Evolutionary conservation across 1,140 invertebrate species (phyloP).

Genomic region (Psilanteris sp.): DNA sequence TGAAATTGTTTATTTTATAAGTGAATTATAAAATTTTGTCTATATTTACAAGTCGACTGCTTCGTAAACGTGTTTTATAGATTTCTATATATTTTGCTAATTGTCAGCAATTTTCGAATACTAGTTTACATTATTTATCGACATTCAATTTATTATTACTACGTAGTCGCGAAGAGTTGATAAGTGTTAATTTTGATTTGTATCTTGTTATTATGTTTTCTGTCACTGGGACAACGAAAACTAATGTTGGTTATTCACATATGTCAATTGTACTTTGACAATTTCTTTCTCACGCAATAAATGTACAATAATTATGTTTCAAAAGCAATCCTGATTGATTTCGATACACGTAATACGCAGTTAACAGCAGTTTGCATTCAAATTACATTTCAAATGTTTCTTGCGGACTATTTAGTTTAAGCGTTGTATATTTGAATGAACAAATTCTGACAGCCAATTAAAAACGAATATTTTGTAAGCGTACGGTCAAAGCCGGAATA

Average conservation of each 20-base stretch:
- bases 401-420: too few species aligned
- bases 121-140: slow-evolving; percentile 37
- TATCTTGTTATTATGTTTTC: slow-evolving; percentile 19
- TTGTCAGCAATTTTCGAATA: slow-evolving; percentile 19
- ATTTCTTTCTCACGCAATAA: too few species aligned
- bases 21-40: slow-evolving; percentile 7
- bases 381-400: too few species aligned
- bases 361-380: too few species aligned
- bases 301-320: too few species aligned
- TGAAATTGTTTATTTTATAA: slow-evolving; percentile 24
- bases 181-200: slow-evolving; percentile 47
- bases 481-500: too few species aligned
- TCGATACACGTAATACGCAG: too few species aligned
- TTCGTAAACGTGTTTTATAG: slow-evolving; percentile 11
- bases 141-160: slow-evolving; percentile 31
- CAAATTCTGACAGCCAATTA: too few species aligned
- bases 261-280: slow-evolving; percentile 46
- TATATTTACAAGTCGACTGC: slow-evolving; percentile 8
- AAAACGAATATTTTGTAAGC: too few species aligned
- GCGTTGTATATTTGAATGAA: not conserved
- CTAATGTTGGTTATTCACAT: slow-evolving; percentile 19
- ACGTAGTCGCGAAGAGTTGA: slow-evolving; percentile 18
- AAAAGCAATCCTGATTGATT: too few species aligned
- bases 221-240: slow-evolving; percentile 24
- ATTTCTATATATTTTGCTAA: not conserved